phyloP scores from a whole-genome alignment of 2,113 vertebrate genomes.

The Thamnophis sirtalis region DNA sequence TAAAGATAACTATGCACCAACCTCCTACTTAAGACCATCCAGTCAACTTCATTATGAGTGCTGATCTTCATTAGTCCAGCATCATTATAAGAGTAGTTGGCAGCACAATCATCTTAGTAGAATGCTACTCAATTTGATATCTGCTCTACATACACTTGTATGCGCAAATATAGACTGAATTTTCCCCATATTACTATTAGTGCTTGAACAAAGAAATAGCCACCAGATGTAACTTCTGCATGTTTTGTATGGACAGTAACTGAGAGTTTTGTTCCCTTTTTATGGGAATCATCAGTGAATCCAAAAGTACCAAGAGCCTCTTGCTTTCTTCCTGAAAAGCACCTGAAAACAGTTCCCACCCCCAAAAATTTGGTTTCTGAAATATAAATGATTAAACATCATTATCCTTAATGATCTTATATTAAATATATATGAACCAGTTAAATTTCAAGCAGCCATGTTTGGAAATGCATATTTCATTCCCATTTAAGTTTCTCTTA shows the following conservation, averaged over 20 bases:
- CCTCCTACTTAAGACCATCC: not conserved
- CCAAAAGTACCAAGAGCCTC: not conserved
- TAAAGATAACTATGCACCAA: not conserved
- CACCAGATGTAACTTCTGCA: not conserved
- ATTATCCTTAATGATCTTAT: not conserved
- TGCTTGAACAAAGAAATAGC: not conserved
- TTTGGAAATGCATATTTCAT: not conserved
- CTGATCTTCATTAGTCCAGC: not conserved
- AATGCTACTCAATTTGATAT: not conserved
- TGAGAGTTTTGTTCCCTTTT: not conserved
- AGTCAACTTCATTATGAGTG: not conserved
- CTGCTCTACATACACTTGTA: not conserved
- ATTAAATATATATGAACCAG: not conserved
- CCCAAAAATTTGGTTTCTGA: not conserved
- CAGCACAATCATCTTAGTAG: not conserved
- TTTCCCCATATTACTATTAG: not conserved
- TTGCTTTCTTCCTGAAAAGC: not conserved
- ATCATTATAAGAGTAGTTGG: not conserved
- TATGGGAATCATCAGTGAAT: not conserved
- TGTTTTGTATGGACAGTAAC: not conserved
- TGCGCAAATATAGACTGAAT: no score
- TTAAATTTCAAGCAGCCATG: not conserved
- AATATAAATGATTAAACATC: not conserved
- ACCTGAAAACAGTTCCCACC: not conserved
- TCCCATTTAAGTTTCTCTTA: not conserved